phyloP scores from a whole-genome alignment of 2,888 invertebrate species.

The Drosophila infuscata region DNA sequence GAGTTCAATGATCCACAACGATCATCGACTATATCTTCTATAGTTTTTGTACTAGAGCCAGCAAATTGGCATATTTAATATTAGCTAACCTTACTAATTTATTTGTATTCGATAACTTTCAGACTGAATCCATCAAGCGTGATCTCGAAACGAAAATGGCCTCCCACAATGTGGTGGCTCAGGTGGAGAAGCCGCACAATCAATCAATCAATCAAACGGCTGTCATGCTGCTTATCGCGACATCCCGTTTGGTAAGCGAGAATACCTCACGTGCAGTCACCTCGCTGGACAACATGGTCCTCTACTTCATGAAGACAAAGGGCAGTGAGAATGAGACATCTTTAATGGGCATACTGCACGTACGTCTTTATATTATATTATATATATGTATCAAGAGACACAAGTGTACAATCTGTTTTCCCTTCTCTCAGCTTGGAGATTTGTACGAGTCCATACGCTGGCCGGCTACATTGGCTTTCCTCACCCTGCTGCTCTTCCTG shows the following conservation, averaged over 20 bases:
- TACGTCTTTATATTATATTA: slow-evolving; percentile 56
- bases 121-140: slow-evolving; percentile 91
- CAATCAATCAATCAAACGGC: slow-evolving; percentile 88
- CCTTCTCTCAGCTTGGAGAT: slow-evolving; percentile 80
- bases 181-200: slow-evolving; percentile 91
- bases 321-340: slow-evolving; percentile 84
- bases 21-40: background rate
- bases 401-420: background rate
- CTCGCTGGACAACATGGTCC: slow-evolving; percentile 85
- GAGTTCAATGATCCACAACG: background rate
- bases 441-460: slow-evolving; percentile 85
- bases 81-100: background rate
- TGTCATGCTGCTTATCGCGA: slow-evolving; percentile 89
- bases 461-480: slow-evolving; percentile 85
- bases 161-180: slow-evolving; percentile 89
- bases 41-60: background rate
- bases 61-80: background rate
- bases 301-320: slow-evolving; percentile 85
- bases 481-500: slow-evolving; percentile 83
- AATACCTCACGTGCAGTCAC: slow-evolving; percentile 90
- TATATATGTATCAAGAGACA: background rate
- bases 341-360: slow-evolving; percentile 83
- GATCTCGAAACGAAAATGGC: slow-evolving; percentile 90
- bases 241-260: slow-evolving; percentile 89
- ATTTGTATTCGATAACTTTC: slow-evolving; percentile 60